Evolutionary conservation across 53 echinoderm and acorn worm genomes (phyloP).

Genomic region (Patiria pectinifera): DNA sequence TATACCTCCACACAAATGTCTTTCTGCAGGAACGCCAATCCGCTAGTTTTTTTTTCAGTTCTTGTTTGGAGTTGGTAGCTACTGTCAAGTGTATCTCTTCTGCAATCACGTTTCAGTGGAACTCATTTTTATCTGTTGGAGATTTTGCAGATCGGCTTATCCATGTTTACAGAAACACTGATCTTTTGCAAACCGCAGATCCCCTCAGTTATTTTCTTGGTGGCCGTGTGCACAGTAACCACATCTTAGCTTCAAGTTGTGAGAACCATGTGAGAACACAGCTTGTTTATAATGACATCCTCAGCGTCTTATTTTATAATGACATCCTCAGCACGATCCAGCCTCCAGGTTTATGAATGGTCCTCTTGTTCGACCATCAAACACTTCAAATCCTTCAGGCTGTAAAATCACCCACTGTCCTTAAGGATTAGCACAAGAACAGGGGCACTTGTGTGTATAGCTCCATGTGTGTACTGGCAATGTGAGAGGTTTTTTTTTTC

Average conservation of each 20-base stretch:
- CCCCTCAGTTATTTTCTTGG: neutral
- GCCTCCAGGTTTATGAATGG: conserved; percentile 24
- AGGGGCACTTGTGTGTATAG: neutral
- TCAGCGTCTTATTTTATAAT: neutral
- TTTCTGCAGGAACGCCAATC: neutral
- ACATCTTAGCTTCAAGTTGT: neutral
- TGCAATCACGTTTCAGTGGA: neutral
- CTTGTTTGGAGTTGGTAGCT: neutral
- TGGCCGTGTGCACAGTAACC: neutral
- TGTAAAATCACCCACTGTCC: neutral
- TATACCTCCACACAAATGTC: neutral
- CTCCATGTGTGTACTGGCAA: neutral
- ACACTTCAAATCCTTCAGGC: neutral
- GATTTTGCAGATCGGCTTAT: neutral
- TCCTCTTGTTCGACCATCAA: neutral
- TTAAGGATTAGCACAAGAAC: neutral
- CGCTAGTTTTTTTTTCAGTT: neutral
- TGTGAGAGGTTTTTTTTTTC: neutral
- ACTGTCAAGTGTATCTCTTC: neutral
- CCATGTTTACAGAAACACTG: neutral
- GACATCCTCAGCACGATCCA: too few species aligned
- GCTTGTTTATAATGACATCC: neutral
- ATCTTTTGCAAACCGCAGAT: neutral
- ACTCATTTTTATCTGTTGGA: neutral
- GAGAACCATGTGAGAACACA: neutral